These are phyloP conservation scores for Agonopterix heracliana DNA, from an alignment of 2,888 invertebrate genomes.

Conservation along the genomic window DNA sequence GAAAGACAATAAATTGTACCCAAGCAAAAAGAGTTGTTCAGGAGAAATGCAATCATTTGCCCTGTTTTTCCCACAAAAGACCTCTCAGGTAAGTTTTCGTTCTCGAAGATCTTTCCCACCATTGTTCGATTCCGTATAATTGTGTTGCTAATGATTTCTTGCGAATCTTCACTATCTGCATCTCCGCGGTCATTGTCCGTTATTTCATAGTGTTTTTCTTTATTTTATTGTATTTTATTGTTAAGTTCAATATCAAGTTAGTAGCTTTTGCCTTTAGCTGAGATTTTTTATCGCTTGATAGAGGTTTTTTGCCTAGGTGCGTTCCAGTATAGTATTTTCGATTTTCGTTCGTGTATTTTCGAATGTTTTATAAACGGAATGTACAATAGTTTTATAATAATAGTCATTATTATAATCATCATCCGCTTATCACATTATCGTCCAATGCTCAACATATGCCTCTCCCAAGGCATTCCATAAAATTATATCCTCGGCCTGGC, in stretches of 20 bases:
- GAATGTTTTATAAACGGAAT: too few species aligned
- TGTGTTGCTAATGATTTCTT: constrained; percentile 50
- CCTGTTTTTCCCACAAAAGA: constrained; percentile 47
- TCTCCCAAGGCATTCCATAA: too few species aligned
- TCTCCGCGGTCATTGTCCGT: constrained; percentile 10
- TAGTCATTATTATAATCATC: too few species aligned
- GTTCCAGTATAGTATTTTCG: too few species aligned
- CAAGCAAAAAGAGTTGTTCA: constrained; percentile 11
- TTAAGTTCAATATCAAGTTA: background rate
- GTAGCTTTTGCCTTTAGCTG: too few species aligned
- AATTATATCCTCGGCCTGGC: too few species aligned
- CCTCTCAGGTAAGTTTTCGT: constrained; percentile 28
- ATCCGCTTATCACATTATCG: too few species aligned
- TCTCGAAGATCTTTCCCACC: constrained; percentile 53
- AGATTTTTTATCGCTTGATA: too few species aligned
- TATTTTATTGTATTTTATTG: background rate
- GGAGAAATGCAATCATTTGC: constrained; percentile 55
- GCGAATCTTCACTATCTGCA: constrained; percentile 37
- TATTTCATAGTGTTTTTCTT: constrained; percentile 8
- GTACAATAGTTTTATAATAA: too few species aligned
- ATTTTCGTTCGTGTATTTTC: too few species aligned
- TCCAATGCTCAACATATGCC: too few species aligned
- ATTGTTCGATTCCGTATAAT: constrained; percentile 53
- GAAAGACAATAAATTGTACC: constrained; percentile 7
- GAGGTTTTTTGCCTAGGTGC: too few species aligned